Conservation (phyloP, 2,797 vertebrate genomes). For the Notolabrus celidotus region DNA sequence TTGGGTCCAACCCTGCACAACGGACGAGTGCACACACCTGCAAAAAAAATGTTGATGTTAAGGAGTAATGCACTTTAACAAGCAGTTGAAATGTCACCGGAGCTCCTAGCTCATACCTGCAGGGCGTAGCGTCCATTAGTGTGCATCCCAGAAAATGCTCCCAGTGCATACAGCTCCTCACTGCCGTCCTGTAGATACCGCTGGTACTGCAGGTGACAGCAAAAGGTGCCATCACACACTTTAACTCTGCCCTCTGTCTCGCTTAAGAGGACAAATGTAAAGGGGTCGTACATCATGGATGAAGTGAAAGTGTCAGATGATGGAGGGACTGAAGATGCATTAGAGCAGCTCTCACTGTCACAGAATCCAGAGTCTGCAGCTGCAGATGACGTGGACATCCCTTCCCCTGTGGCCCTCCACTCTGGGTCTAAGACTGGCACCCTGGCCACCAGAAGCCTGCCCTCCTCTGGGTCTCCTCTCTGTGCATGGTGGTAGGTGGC, state of each 20-base stretch:
- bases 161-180: conserved; percentile 90
- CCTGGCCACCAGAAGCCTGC: conserved; percentile 87
- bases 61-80: no score
- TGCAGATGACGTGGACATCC: not conserved
- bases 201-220: conserved; percentile 87
- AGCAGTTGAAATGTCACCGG: not conserved
- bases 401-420: conserved; percentile 3
- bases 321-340: not conserved
- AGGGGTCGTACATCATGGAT: conserved; percentile 93
- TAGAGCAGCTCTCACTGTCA: conserved; percentile 60
- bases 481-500: conserved; percentile 87
- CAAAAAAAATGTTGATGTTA: conserved; percentile 58
- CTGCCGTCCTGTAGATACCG: conserved; percentile 16
- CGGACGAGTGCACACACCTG: conserved; percentile 92
- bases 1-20: conserved; percentile 83
- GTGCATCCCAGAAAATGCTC: conserved; percentile 91
- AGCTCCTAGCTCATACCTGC: conserved; percentile 50
- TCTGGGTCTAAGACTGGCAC: conserved; percentile 83
- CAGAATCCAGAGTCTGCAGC: conserved; percentile 64
- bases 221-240: conserved; percentile 88
- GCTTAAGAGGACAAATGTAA: conserved; percentile 85
- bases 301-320: conserved; percentile 78
- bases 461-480: conserved; percentile 79
- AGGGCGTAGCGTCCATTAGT: conserved; percentile 78
- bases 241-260: conserved; percentile 76